A percentile compares a stretch with the other conserved stretches of the same genome.
These are phyloP conservation scores for Ctenopoma kingsleyae DNA, from an alignment of 2,797 vertebrate species.

Conservation along the genomic window DNA sequence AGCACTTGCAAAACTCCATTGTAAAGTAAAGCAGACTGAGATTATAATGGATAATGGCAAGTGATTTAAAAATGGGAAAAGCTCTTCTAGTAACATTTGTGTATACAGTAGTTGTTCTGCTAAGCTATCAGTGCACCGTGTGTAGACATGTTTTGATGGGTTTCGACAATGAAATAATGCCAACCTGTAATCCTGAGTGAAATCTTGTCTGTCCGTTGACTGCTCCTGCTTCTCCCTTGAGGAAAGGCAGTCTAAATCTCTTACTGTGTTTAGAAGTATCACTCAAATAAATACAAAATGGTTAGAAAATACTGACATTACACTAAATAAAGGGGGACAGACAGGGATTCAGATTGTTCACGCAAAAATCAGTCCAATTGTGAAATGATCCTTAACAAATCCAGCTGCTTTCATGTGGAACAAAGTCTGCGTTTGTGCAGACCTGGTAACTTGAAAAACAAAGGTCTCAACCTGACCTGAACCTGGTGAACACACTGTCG, in stretches of 20 bases:
- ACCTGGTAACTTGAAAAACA: constrained; percentile 30
- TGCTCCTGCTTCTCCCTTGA: background rate
- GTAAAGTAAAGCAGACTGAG: constrained; percentile 18
- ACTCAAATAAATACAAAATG: constrained; percentile 13
- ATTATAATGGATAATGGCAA: constrained; percentile 13
- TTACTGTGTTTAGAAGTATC: constrained; percentile 20
- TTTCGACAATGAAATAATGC: constrained; percentile 33
- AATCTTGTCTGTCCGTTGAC: constrained; percentile 9
- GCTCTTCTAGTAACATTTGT: constrained; percentile 7
- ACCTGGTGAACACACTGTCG: constrained; percentile 5
- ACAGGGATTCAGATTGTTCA: constrained; percentile 2
- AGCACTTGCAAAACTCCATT: background rate
- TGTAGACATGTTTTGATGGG: constrained; percentile 18
- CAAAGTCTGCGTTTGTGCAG: constrained; percentile 27
- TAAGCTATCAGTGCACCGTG: constrained; percentile 2
- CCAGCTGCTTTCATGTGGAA: constrained; percentile 44
- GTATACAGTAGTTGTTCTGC: constrained; percentile 6
- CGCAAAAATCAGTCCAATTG: constrained; percentile 19
- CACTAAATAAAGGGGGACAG: constrained; percentile 6
- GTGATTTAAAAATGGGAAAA: constrained; percentile 5
- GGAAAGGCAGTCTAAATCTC: background rate
- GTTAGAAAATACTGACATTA: constrained; percentile 7
- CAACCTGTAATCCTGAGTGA: constrained; percentile 37
- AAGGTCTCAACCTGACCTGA: constrained; percentile 9
- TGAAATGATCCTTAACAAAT: constrained; percentile 43